A percentile compares a stretch with the other conserved stretches of the same genome.
Evolutionary conservation across 2,888 invertebrate genomes (phyloP).

Genomic region (Noctua janthe): DNA sequence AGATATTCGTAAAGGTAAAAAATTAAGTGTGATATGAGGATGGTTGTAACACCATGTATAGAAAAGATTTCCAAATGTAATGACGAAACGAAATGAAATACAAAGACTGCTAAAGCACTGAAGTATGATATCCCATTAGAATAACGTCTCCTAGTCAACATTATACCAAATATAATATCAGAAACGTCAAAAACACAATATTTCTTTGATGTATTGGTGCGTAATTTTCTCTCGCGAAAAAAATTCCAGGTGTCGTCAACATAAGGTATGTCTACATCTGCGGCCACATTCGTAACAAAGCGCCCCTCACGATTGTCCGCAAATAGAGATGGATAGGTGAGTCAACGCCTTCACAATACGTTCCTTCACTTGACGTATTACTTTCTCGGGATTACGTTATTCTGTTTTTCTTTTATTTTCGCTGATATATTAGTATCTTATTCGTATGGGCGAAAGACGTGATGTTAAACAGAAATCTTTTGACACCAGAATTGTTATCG

Average conservation of each 20-base stretch:
- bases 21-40: neutral
- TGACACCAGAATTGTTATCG: neutral
- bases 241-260: constrained; percentile 27
- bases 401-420: constrained; percentile 41
- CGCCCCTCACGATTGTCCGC: constrained; percentile 49
- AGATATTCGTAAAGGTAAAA: neutral
- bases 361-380: constrained; percentile 50
- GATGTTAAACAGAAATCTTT: constrained; percentile 14
- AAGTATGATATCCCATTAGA: neutral
- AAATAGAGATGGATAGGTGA: constrained; percentile 58
- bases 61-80: neutral
- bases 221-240: constrained; percentile 7
- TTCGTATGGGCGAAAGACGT: neutral
- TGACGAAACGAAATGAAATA: neutral
- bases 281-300: constrained; percentile 48
- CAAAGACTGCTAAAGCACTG: neutral
- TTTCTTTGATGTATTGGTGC: constrained; percentile 25
- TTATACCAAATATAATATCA: neutral
- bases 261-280: constrained; percentile 23
- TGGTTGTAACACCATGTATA: neutral
- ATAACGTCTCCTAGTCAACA: neutral
- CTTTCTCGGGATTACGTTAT: constrained; percentile 48
- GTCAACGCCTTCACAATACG: constrained; percentile 47
- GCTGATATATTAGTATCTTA: constrained; percentile 31
- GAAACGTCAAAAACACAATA: constrained; percentile 3